Conservation (phyloP, 2,113 vertebrate species). For the Limnothrissa miodon region DNA sequence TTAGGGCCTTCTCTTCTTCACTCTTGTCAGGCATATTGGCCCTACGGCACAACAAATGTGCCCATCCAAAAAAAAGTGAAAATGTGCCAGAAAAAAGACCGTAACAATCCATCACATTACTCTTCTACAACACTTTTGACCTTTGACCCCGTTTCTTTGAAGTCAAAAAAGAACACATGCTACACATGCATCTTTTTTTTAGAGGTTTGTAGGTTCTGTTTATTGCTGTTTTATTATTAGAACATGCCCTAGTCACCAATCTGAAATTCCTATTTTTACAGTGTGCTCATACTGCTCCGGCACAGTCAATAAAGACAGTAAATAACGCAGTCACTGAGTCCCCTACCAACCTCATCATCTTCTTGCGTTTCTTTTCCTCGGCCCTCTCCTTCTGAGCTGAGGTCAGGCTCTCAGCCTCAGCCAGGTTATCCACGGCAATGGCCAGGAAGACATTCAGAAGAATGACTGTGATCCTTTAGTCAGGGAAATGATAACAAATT, state of each 20-base stretch:
- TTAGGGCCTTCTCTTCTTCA: conserved; percentile 80
- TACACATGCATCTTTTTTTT: too few species aligned
- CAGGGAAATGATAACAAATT: conserved; percentile 51
- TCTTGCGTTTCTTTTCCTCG: conserved; percentile 83
- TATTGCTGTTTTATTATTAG: too few species aligned
- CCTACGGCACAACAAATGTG: conserved; percentile 59
- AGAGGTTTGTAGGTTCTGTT: too few species aligned
- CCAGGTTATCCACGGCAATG: conserved; percentile 90
- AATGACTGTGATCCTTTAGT: conserved; percentile 73
- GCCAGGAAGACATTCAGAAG: conserved; percentile 93
- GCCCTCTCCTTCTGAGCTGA: conserved; percentile 90
- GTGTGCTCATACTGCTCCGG: background rate
- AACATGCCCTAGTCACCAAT: background rate
- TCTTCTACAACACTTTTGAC: background rate
- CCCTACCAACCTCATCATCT: conserved; percentile 77
- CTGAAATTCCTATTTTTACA: background rate
- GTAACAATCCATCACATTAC: background rate
- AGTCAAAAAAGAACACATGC: too few species aligned
- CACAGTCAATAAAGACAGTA: background rate
- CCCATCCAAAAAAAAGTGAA: background rate
- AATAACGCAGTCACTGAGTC: background rate
- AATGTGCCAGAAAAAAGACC: background rate
- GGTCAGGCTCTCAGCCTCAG: conserved; percentile 88
- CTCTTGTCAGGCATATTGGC: conserved; percentile 77
- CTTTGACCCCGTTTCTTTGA: background rate